Evolutionary conservation across 2,797 vertebrate genomes (phyloP).

Genomic region (Ceryle rudis): DNA sequence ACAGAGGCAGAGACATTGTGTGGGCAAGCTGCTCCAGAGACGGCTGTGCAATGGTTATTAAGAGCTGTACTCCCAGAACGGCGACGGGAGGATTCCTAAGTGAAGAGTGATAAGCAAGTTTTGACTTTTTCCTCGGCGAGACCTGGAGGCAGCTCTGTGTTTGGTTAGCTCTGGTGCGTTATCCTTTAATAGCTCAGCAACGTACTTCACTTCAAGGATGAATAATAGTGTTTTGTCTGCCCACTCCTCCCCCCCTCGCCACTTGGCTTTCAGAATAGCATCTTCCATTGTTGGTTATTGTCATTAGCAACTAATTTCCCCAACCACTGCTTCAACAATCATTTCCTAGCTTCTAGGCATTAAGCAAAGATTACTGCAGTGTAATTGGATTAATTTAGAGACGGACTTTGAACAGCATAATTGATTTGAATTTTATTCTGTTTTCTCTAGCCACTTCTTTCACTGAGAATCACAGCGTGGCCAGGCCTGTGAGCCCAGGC

Average conservation of each 20-base stretch:
- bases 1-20: slow-evolving; percentile 59
- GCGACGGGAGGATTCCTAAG: slow-evolving; percentile 46
- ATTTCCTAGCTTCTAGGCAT: slow-evolving; percentile 39
- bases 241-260: background rate
- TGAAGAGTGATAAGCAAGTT: slow-evolving; percentile 26
- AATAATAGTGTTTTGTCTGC: slow-evolving; percentile 17
- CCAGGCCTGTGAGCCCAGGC: background rate
- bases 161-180: slow-evolving; percentile 18
- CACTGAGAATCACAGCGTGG: background rate
- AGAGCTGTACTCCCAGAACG: slow-evolving; percentile 43
- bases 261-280: background rate
- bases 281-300: slow-evolving; percentile 34
- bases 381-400: slow-evolving; percentile 54
- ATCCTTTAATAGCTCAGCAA: slow-evolving; percentile 22
- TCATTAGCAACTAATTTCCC: slow-evolving; percentile 46
- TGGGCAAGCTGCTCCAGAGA: slow-evolving; percentile 61
- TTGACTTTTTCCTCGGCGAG: background rate
- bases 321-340: slow-evolving; percentile 23
- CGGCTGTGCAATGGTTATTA: slow-evolving; percentile 59
- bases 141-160: slow-evolving; percentile 13
- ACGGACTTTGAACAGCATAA: slow-evolving; percentile 45
- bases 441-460: slow-evolving; percentile 17
- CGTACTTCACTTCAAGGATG: slow-evolving; percentile 11
- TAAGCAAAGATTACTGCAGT: slow-evolving; percentile 38
- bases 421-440: slow-evolving; percentile 49